Evolutionary conservation across 2,113 vertebrate genomes (phyloP), one percentile per base, ranked within the genome.

Genomic region (Lampris incognitus): DNA sequence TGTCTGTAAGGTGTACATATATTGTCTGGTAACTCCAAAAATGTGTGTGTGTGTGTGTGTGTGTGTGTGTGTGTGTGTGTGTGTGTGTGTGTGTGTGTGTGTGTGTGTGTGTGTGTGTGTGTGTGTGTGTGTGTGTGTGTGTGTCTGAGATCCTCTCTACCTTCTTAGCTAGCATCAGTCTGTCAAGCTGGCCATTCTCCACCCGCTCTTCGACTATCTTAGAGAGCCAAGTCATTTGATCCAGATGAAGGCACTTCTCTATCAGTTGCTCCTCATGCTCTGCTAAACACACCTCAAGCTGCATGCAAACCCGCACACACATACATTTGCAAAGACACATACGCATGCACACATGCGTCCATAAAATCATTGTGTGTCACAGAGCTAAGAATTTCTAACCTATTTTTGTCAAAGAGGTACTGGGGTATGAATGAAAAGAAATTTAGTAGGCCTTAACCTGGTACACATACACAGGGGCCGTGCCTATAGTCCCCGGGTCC

Each of bases 251-350:
- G 11, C 96, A 94, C 41, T 89, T 97, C 76, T 98, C 96, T 90
- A 96, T 82, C 78, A 97, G 55, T 72, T 93, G 94, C 69, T 95
- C 91, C 87, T 99, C 96, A 38, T 93, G 92, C 63, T 95, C 92
- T 6, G 91, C 78, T 73, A 99, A 85, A 60, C 90, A 91, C n/a
- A 87, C 66, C 90, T 99, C 95, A 6, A 99, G 88, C 98, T 99
- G 68, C 54, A 59, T 5, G 41, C 50, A 66, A 48, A 57, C 51
- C 55, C 5, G 54, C 13, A 38, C 5, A 58, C 8, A 52, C 38
- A 42, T 9, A 42, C 70, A 62, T n/a, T 56, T 42, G 54, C 13
- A 73, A 8, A 62, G n/a, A 46, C 37, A 72, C 57, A 64, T 48
- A 49, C 44, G 6, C 44, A 46, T 54, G 24, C 44, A 46, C 7